Evolutionary conservation across 1,140 invertebrate species (phyloP).

Genomic region (Triops longicaudatus): DNA sequence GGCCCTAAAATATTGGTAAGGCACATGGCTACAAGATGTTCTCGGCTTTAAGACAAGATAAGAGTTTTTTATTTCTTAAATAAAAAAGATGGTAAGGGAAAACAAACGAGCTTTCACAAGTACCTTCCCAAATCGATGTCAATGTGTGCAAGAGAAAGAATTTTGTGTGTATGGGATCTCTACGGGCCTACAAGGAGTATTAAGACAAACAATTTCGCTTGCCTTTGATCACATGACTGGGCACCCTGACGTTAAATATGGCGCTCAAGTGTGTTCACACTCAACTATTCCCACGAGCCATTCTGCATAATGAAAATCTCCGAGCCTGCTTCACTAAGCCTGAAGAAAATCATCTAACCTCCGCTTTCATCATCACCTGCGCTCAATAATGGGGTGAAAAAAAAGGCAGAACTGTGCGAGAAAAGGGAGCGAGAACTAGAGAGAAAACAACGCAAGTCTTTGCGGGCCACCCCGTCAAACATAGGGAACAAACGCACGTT

Average conservation of each 20-base stretch:
- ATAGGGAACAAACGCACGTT: neutral
- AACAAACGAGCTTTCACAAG: neutral
- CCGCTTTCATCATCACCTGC: neutral
- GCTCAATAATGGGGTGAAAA: neutral
- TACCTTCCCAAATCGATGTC: neutral
- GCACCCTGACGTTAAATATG: neutral
- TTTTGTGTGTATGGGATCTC: too few species aligned
- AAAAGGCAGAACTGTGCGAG: too few species aligned
- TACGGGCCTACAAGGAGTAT: neutral
- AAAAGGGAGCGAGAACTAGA: neutral
- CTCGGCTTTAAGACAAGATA: neutral
- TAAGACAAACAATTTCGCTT: neutral
- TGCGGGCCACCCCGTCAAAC: neutral
- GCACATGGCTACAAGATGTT: neutral
- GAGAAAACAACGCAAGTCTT: neutral
- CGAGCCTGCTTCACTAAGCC: neutral
- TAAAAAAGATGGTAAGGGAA: neutral
- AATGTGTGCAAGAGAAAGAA: neutral
- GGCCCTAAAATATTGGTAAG: neutral
- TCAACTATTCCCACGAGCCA: neutral
- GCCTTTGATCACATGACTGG: neutral
- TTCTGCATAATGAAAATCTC: slow-evolving; percentile 4
- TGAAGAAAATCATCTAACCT: neutral
- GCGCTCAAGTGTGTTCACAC: neutral
- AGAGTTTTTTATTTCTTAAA: neutral